Conservation (phyloP, 2,888 invertebrate species). For the Cactoblastis cactorum region DNA sequence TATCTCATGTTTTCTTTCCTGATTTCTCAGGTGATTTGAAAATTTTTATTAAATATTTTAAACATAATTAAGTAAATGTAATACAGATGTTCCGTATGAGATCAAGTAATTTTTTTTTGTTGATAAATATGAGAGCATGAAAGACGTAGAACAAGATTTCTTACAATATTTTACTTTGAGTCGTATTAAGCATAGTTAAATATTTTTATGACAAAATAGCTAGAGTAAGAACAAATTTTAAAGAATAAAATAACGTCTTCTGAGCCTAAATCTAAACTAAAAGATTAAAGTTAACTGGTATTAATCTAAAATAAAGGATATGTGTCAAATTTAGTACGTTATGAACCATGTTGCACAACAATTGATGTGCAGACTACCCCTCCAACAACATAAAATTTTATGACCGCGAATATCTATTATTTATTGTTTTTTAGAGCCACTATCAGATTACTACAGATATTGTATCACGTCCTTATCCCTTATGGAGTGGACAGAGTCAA, state of each 20-base stretch:
- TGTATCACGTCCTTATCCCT: slow-evolving; percentile 34
- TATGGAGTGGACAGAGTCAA: no score
- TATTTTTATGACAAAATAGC: no score
- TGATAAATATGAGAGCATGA: no score
- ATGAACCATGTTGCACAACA: slow-evolving; percentile 30
- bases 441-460: slow-evolving; percentile 40
- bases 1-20: neutral
- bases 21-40: neutral
- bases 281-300: no score
- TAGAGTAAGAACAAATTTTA: no score
- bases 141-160: no score
- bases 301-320: neutral
- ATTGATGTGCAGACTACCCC: slow-evolving; percentile 46
- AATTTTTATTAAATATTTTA: no score
- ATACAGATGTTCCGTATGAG: neutral
- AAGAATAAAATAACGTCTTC: no score
- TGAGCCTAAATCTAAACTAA: no score
- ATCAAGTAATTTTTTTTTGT: neutral
- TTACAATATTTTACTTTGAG: no score
- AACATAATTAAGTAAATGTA: neutral
- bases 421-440: slow-evolving; percentile 63
- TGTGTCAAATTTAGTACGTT: neutral
- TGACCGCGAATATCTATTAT: slow-evolving; percentile 68
- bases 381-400: slow-evolving; percentile 69
- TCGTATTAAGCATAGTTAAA: no score